phyloP scores from a whole-genome alignment of 2,888 invertebrate genomes.

The Tortricodes alternella region DNA sequence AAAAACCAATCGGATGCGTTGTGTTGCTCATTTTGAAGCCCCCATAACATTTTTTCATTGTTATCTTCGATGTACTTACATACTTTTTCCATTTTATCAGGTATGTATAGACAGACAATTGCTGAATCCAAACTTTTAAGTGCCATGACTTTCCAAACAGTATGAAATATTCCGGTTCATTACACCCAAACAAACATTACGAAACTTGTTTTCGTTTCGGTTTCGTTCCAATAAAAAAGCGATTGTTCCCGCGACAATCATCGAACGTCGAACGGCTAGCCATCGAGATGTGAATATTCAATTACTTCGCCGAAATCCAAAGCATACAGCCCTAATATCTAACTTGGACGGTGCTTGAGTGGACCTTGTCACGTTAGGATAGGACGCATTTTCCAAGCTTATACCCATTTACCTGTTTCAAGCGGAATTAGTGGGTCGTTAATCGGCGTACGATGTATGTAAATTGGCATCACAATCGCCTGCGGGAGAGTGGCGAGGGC shows the following conservation, averaged over 20 bases:
- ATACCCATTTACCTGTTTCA: constrained; percentile 34
- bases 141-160: background rate
- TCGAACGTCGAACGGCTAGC: constrained; percentile 54
- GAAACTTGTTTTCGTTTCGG: background rate
- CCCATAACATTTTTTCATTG: too few relatives aligned
- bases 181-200: constrained; percentile 1
- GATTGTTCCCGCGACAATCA: constrained; percentile 48
- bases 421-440: constrained; percentile 51
- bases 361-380: constrained; percentile 38
- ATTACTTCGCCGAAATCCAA: constrained; percentile 55
- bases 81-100: too few relatives aligned
- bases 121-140: too few relatives aligned
- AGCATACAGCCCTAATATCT: constrained; percentile 37
- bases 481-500: constrained; percentile 29
- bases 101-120: too few relatives aligned
- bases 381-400: constrained; percentile 30
- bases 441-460: constrained; percentile 60
- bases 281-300: constrained; percentile 69
- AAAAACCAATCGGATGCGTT: too few relatives aligned
- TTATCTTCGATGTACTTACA: too few relatives aligned
- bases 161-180: background rate
- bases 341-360: constrained; percentile 35
- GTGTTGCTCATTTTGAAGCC: too few relatives aligned
- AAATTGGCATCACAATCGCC: constrained; percentile 50
- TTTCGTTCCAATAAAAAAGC: constrained; percentile 17